Evolutionary conservation across 1,140 invertebrate genomes (phyloP).

Genomic region (Orius insidiosus): DNA sequence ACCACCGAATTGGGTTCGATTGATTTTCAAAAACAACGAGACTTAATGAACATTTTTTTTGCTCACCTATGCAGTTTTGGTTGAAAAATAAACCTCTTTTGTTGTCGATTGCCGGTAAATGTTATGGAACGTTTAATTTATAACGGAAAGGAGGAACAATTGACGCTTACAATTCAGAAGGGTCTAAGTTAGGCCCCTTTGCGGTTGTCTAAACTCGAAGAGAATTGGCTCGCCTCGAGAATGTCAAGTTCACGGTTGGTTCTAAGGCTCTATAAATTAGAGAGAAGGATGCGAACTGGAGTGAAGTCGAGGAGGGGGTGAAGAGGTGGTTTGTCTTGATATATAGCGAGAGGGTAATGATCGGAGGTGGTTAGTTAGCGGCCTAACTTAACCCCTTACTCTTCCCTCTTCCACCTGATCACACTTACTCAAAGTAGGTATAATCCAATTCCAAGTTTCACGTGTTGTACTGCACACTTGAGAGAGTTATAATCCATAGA

Average conservation of each 20-base stretch:
- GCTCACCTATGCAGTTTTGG: no score
- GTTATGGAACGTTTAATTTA: no score
- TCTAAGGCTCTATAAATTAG: neutral
- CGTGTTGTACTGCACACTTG: neutral
- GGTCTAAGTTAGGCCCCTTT: no score
- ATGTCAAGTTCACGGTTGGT: neutral
- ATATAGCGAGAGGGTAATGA: conserved; percentile 2
- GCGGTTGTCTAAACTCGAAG: neutral
- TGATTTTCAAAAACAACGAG: no score
- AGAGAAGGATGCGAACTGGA: neutral
- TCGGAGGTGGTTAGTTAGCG: conserved; percentile 1
- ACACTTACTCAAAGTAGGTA: conserved; percentile 2
- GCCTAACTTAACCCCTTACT: neutral
- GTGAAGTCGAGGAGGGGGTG: neutral
- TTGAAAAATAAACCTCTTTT: no score
- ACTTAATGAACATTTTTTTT: no score
- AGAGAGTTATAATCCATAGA: conserved; percentile 3
- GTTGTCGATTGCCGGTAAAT: no score
- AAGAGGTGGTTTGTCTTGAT: conserved; percentile 3
- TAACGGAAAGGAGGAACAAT: no score
- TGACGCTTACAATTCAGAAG: no score
- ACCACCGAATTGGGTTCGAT: no score
- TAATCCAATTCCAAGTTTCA: conserved; percentile 4
- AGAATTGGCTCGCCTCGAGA: neutral
- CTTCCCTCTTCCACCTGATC: conserved; percentile 3